Base-by-base conservation (phyloP, 2,888 invertebrate genomes). In the Lasiommata megera region DNA sequence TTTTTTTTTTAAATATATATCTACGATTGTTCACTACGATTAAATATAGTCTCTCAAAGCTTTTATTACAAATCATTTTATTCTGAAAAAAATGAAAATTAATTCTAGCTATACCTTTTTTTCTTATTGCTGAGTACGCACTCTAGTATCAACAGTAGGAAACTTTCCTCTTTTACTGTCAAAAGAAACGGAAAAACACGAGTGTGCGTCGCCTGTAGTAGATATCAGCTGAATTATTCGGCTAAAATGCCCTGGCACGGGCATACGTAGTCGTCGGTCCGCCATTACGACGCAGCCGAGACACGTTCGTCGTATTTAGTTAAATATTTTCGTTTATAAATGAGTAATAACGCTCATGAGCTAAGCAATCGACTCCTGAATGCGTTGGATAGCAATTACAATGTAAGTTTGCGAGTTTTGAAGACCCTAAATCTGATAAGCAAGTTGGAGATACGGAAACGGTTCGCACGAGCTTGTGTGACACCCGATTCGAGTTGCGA, bases 321-420 rank as follows among this genome's bases (percentile, higher is more conserved):
- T 89, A 84, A 89, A 90, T 91, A 91, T 90, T 91, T 91, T 89
- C 82, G 86, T 88, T 90, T 93, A 93, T 94, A 94, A 94, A 94
- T 94, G 94, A 94, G 94, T 94, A 93, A 93, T 93, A 93, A 94
- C 93, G 94, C 94, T 92, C 94, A 94, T 93, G 96, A 97, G 93
- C 94, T 98, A 93, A 97, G 97, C 93, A 95, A 96, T 93, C 96
- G 95, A 94, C 95, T 98, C 94, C 95, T 96, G 93, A 95, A 96
- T 94, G 96, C 97, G 92, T 94, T 98, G 93, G 98, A 98, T 95
- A 95, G 94, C 93, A 96, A 97, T 93, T 97, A 98, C 94, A 97
- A 98, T 97, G 98, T 98, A 96, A 97, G 97, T 93, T 89, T 84
- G 72, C 79, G 82, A 83, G 82, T 82, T 88, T 86, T 82, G 80